A percentile compares a stretch with the other conserved stretches of the same genome.
phyloP scores from a whole-genome alignment of 2,888 invertebrate genomes.

The Pinctada fucata region DNA sequence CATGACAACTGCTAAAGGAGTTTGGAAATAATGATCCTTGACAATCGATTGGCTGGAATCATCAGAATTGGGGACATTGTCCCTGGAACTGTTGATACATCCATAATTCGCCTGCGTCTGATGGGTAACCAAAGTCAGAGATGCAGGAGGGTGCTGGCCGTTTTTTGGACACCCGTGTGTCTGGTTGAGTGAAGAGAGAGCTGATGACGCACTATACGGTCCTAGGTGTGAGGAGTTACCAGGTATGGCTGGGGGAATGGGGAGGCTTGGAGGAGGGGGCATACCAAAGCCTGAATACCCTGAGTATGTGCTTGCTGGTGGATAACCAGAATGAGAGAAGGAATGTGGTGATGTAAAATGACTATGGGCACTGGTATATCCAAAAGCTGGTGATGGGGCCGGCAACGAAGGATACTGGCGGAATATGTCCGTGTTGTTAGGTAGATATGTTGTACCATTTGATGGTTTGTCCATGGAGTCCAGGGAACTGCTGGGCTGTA shows the following conservation, averaged over 20 bases:
- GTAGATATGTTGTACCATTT: conserved; percentile 54
- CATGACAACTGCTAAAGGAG: no score
- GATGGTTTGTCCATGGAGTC: conserved; percentile 34
- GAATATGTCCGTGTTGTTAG: conserved; percentile 54
- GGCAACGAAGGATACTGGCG: conserved; percentile 52
- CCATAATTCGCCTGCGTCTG: conserved; percentile 62
- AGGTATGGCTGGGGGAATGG: conserved; percentile 43
- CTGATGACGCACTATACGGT: conserved; percentile 27
- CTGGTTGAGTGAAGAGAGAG: conserved; percentile 40
- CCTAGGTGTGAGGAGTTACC: conserved; percentile 41
- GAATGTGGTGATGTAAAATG: conserved; percentile 8
- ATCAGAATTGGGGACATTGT: conserved; percentile 25
- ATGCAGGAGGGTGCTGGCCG: conserved; percentile 64
- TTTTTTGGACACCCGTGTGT: conserved; percentile 63
- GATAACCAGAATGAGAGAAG: conserved; percentile 4
- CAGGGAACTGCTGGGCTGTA: neutral
- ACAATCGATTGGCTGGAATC: neutral
- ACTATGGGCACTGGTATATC: conserved; percentile 43
- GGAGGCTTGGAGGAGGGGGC: conserved; percentile 36
- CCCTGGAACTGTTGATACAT: conserved; percentile 37
- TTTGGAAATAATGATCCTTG: no score
- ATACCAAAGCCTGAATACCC: conserved; percentile 50
- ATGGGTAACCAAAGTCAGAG: conserved; percentile 59
- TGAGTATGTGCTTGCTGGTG: neutral
- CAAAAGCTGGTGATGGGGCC: conserved; percentile 52